Evolutionary conservation across 2,888 invertebrate species (phyloP).

Genomic region (Tetheella fluctuosa): DNA sequence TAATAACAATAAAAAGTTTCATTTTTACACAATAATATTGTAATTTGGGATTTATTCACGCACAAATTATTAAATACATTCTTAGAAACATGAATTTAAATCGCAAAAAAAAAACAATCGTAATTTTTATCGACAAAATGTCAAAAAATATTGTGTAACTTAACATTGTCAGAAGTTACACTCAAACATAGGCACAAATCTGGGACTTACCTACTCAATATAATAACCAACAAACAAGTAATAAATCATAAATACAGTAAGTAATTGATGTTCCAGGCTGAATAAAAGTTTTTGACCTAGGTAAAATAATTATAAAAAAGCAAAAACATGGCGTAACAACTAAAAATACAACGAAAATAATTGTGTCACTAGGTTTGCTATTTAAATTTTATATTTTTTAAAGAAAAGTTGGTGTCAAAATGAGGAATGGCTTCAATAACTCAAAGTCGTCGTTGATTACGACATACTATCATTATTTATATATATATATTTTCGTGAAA

Average conservation of each 20-base stretch:
- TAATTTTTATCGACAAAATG: background rate
- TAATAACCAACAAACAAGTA: too few species aligned
- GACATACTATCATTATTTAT: background rate
- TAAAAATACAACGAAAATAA: background rate
- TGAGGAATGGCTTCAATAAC: background rate
- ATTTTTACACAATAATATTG: too few species aligned
- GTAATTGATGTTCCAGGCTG: too few species aligned
- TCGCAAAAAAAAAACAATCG: background rate
- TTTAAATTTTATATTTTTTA: background rate
- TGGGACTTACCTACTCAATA: too few species aligned
- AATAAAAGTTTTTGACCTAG: too few species aligned
- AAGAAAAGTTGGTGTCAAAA: background rate
- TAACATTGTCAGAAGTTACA: too few species aligned
- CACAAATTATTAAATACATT: too few species aligned
- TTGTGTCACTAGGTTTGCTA: background rate
- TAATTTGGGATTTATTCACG: too few species aligned
- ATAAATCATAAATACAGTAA: too few species aligned
- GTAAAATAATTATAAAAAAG: too few species aligned
- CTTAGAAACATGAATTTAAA: background rate
- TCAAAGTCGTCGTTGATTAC: background rate
- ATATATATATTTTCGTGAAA: background rate
- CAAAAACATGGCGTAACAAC: background rate
- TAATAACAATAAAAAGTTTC: background rate
- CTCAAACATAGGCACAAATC: too few species aligned
- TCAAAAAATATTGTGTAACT: background rate